Conservation (phyloP, 30 jellyfish, hydroid and myxozoan genomes). For the Sanderia malayensis region DNA sequence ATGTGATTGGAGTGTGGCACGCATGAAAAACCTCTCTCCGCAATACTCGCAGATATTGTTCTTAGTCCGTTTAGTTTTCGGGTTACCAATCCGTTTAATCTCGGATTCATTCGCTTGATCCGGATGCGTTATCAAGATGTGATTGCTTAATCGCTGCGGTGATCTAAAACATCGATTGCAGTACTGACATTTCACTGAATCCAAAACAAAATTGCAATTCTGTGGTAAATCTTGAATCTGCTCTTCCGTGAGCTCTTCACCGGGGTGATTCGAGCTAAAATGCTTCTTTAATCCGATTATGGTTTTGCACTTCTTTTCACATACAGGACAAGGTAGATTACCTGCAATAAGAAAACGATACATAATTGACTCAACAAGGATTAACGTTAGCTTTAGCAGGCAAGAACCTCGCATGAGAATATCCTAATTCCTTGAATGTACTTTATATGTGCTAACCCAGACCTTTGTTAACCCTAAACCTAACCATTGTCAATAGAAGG, state of each 20-base stretch:
- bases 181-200: background rate
- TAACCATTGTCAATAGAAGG: no score
- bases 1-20: background rate
- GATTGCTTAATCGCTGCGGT: background rate
- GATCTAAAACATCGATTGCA: background rate
- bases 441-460: no score
- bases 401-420: no score
- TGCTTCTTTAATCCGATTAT: background rate
- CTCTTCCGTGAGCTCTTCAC: background rate
- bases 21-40: background rate
- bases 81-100: background rate
- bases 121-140: background rate
- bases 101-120: conserved; percentile 5
- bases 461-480: no score
- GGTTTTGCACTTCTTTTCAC: background rate
- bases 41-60: background rate
- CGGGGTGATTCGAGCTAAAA: background rate
- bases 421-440: no score
- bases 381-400: no score
- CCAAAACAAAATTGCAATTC: background rate
- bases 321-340: background rate
- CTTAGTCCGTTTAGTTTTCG: background rate
- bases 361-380: no score
- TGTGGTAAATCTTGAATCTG: background rate
- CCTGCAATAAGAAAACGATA: background rate